These are phyloP conservation scores for Lepidothrix coronata DNA, from an alignment of 2,113 vertebrate genomes.

Conservation along the genomic window DNA sequence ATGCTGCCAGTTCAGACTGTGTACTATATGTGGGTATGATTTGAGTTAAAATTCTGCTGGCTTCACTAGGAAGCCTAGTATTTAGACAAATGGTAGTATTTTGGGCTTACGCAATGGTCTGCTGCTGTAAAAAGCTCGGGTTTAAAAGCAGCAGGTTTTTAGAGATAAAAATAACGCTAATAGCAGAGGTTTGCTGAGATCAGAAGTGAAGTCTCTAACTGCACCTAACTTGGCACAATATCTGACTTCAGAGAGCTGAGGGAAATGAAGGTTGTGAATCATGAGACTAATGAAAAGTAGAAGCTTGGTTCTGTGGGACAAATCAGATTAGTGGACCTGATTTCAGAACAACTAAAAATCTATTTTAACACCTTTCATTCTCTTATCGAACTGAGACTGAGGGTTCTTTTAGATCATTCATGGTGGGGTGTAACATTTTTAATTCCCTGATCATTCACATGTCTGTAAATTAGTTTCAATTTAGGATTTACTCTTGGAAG, in stretches of 20 bases:
- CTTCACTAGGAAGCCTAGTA: not conserved
- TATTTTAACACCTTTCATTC: not conserved
- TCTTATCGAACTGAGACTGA: not conserved
- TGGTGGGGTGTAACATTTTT: not conserved
- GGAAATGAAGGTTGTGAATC: not conserved
- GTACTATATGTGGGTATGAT: not conserved
- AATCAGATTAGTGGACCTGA: not conserved
- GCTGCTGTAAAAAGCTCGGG: not conserved
- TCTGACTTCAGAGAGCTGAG: not conserved
- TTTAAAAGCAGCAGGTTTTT: not conserved
- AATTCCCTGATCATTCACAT: not conserved
- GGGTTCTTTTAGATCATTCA: not conserved
- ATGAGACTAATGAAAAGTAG: not conserved
- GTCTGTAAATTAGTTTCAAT: not conserved
- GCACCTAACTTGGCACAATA: not conserved
- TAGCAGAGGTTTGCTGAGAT: not conserved
- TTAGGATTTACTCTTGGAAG: not conserved
- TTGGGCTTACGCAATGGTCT: not conserved
- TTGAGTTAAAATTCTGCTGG: not conserved
- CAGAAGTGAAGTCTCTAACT: not conserved
- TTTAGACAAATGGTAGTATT: not conserved
- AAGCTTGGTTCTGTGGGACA: not conserved
- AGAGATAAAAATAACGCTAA: not conserved
- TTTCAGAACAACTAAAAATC: constrained; percentile 6
- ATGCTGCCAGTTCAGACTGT: not conserved